Evolutionary conservation across 92 coral and sea anemone genomes (phyloP), one percentile per base, ranked within the genome.

Genomic region (Siderastrea radians): DNA sequence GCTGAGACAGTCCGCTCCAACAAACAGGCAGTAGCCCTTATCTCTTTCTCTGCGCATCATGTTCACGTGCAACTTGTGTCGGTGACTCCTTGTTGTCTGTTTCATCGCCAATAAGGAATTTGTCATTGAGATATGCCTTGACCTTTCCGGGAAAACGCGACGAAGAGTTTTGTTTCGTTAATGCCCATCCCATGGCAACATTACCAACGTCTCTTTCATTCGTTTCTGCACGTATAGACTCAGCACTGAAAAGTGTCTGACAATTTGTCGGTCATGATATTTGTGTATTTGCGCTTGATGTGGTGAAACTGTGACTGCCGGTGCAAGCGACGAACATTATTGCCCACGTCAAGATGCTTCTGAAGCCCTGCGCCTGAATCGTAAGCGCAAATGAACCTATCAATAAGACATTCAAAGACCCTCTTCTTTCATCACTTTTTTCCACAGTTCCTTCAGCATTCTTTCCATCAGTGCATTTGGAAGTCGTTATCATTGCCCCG

Each of bases 81-180:
- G 83, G 83, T n/a, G 83, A 78, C 62, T 71, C 83, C 83, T 78
- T 78, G 62, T 60, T 78, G 61, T 47, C 83, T 72, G 72, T 60
- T 78, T 61, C 83, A 57, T 78, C 60, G 71, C 83, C 83, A 82
- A 57, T 69, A 58, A 82, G 76, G 66, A 82, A 82, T 71, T 82
- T 82, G 87, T 82, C 77, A 82, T 82, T 81, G n/a, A 81, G 85
- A 81, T 66, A 81, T 50, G 63, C 85, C 68, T 81, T 70, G 62
- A 70, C 87, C 58, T 66, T 57, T 69, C 67, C 43, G 11, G 87
- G 38, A 53, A 82, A 82, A 82, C 87, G 87, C 71, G 87, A 13
- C 71, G 87, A 82, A 26, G 38, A 26, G 69, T 82, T 82, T 58
- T 82, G 70, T 61, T 71, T 43, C 62, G 55, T 54, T 55, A 38